These are phyloP conservation scores for Xenentodon cancila DNA, from an alignment of 2,797 vertebrate genomes.

Conservation along the genomic window DNA sequence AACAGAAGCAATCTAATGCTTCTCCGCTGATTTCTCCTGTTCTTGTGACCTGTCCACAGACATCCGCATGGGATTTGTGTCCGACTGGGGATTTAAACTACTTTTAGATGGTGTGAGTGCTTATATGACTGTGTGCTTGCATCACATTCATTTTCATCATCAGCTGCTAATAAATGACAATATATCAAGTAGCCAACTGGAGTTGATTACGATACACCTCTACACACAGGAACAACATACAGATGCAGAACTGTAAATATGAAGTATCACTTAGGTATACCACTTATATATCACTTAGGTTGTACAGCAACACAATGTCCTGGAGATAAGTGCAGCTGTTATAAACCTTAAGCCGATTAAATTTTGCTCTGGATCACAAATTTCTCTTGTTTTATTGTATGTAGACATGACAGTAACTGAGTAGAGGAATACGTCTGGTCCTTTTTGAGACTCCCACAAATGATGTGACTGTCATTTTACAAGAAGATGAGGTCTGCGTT, in stretches of 20 bases:
- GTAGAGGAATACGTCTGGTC: too few species aligned
- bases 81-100: slow-evolving; percentile 62
- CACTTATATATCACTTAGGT: too few species aligned
- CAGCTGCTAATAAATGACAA: slow-evolving; percentile 67
- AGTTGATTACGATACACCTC: slow-evolving; percentile 28
- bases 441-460: too few species aligned
- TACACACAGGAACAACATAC: slow-evolving; percentile 20
- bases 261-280: slow-evolving; percentile 3
- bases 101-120: slow-evolving; percentile 48
- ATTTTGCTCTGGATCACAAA: neutral
- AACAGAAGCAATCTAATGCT: slow-evolving; percentile 70
- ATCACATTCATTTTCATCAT: slow-evolving; percentile 49
- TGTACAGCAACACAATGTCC: neutral
- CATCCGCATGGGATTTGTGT: slow-evolving; percentile 67
- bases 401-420: too few species aligned
- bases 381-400: neutral
- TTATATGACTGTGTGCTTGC: slow-evolving; percentile 29
- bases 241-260: slow-evolving; percentile 33
- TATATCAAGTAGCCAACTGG: slow-evolving; percentile 52
- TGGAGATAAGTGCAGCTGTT: neutral
- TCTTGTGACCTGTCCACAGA: slow-evolving; percentile 65
- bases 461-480: too few species aligned
- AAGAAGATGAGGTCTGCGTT: too few species aligned
- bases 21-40: slow-evolving; percentile 75
- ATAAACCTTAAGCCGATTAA: neutral